Evolutionary conservation across 2,797 vertebrate species (phyloP).

Genomic region (Tachyglossus aculeatus): DNA sequence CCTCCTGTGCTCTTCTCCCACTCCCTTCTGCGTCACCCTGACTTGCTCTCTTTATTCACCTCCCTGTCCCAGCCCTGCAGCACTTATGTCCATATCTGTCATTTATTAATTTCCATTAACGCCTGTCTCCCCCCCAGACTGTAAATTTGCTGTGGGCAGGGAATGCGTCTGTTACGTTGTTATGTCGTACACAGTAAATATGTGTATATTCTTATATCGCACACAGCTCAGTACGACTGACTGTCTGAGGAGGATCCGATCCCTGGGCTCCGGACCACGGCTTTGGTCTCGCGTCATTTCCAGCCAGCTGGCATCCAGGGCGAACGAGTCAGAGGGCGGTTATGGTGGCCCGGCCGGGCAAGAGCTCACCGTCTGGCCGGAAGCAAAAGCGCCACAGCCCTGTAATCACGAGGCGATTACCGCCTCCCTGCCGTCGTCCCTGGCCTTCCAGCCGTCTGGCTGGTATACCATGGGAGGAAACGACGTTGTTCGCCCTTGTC

Average conservation of each 20-base stretch:
- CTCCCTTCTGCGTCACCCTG: too few species aligned
- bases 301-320: slow-evolving; percentile 73
- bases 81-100: too few species aligned
- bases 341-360: slow-evolving; percentile 84
- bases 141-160: too few species aligned
- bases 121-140: too few species aligned
- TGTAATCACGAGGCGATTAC: slow-evolving; percentile 99
- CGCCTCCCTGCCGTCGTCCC: slow-evolving; percentile 90
- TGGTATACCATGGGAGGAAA: slow-evolving; percentile 77
- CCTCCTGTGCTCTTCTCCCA: too few species aligned
- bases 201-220: too few species aligned
- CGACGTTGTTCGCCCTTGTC: slow-evolving; percentile 75
- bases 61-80: too few species aligned
- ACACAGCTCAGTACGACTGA: too few species aligned
- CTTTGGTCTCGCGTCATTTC: slow-evolving; percentile 74
- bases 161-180: too few species aligned
- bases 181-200: too few species aligned
- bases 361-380: slow-evolving; percentile 95
- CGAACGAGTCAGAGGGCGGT: slow-evolving; percentile 75
- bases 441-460: slow-evolving; percentile 94
- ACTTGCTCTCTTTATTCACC: too few species aligned
- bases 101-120: too few species aligned
- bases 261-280: slow-evolving; percentile 72
- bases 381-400: slow-evolving; percentile 92
- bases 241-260: slow-evolving; percentile 64